phyloP scores from a whole-genome alignment of 2,113 vertebrate genomes.

The Progne subis region DNA sequence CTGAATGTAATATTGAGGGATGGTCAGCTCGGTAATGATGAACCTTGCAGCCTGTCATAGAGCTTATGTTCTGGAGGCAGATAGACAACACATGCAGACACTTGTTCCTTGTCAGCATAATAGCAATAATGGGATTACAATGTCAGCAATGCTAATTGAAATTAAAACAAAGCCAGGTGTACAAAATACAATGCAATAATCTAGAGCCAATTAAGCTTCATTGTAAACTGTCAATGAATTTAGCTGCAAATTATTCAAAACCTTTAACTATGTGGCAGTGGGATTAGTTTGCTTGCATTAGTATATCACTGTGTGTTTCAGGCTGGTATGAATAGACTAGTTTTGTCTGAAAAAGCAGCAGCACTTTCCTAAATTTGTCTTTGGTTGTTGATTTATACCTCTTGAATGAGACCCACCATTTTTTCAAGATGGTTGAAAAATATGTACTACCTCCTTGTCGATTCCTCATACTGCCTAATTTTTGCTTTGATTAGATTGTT shows the following conservation, averaged over 20 bases:
- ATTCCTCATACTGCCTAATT: background rate
- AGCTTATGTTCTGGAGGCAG: background rate
- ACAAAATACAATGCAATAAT: background rate
- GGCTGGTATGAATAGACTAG: background rate
- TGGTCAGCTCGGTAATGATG: background rate
- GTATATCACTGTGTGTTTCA: background rate
- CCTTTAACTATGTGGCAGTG: background rate
- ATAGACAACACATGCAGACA: background rate
- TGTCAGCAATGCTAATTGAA: conserved; percentile 1
- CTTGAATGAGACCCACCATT: background rate
- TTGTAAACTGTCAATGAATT: background rate
- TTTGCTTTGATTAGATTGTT: background rate
- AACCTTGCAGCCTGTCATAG: background rate
- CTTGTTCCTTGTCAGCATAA: background rate
- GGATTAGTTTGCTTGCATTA: background rate
- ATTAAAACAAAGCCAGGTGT: background rate
- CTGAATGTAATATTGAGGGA: background rate
- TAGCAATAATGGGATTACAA: background rate
- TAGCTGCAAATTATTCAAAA: background rate
- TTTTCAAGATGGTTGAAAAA: background rate
- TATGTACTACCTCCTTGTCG: background rate
- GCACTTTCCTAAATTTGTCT: background rate
- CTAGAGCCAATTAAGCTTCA: background rate
- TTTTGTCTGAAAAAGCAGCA: background rate
- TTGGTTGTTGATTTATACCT: background rate